These are phyloP conservation scores for Rugalucina vietnamica DNA, from an alignment of 2,888 invertebrate species.

Conservation along the genomic window DNA sequence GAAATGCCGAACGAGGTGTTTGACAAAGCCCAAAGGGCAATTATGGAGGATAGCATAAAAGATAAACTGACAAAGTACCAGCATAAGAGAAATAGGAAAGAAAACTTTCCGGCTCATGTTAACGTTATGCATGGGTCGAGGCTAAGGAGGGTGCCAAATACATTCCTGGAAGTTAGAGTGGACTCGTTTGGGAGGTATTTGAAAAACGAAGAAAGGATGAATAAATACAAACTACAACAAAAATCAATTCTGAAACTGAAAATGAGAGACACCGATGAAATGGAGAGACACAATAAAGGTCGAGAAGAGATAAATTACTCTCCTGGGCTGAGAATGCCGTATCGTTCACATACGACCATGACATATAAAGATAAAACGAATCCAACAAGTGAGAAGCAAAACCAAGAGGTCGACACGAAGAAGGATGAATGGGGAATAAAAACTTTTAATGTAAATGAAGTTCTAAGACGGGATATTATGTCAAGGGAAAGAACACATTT, in stretches of 20 bases:
- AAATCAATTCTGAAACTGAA: conserved; percentile 60
- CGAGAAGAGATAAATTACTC: conserved; percentile 37
- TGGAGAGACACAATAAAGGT: conserved; percentile 33
- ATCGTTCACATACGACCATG: conserved; percentile 40
- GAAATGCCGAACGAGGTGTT: conserved; percentile 63
- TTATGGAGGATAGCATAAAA: conserved; percentile 62
- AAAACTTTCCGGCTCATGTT: conserved; percentile 45
- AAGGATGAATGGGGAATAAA: conserved; percentile 43
- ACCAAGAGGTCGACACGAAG: conserved; percentile 14
- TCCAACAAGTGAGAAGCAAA: neutral
- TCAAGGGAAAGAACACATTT: conserved; percentile 10
- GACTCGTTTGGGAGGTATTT: conserved; percentile 61
- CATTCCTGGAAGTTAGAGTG: conserved; percentile 54
- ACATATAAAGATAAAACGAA: conserved; percentile 23
- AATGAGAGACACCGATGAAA: conserved; percentile 46
- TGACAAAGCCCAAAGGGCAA: conserved; percentile 58
- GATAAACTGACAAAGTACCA: conserved; percentile 53
- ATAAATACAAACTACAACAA: conserved; percentile 56
- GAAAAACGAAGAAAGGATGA: conserved; percentile 45
- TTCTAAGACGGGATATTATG: neutral
- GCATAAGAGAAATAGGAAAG: conserved; percentile 35
- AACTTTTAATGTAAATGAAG: conserved; percentile 55
- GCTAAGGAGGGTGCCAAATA: conserved; percentile 51
- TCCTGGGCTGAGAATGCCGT: conserved; percentile 33
- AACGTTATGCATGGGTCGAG: conserved; percentile 38